Evolutionary conservation across 92 coral and sea anemone genomes (phyloP).

Genomic region (Epizoanthus fatuus): DNA sequence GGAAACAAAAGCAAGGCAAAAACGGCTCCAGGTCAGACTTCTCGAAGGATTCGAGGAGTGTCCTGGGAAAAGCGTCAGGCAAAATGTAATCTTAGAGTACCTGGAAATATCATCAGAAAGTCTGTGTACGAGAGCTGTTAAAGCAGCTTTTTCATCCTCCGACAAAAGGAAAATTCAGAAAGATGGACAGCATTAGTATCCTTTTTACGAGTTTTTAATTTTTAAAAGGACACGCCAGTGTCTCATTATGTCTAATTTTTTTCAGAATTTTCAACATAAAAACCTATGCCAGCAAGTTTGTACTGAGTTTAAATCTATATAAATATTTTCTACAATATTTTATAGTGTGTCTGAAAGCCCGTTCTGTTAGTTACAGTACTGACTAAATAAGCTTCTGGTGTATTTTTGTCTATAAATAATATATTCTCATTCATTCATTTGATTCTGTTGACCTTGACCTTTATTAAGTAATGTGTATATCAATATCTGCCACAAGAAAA

Average conservation of each 20-base stretch:
- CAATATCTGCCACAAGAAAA: slow-evolving; percentile 3
- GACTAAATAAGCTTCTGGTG: not conserved
- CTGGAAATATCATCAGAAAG: too few species aligned
- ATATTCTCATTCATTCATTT: not conserved
- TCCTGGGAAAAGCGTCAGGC: too few species aligned
- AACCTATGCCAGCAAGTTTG: not conserved
- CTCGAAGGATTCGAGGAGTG: too few species aligned
- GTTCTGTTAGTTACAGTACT: not conserved
- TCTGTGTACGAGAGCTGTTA: not conserved
- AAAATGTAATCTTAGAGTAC: too few species aligned
- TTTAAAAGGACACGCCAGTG: not conserved
- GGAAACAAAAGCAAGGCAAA: too few species aligned
- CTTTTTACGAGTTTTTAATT: not conserved
- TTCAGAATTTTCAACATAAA: not conserved
- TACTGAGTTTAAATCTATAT: not conserved
- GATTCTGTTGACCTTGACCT: not conserved
- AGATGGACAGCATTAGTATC: slow-evolving; percentile 3
- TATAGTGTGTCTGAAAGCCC: not conserved
- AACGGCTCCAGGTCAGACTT: too few species aligned
- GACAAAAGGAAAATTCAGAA: not conserved
- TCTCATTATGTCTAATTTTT: not conserved
- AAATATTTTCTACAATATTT: too few species aligned
- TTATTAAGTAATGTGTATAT: not conserved
- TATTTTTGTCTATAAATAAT: not conserved
- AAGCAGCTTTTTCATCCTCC: not conserved